Percentiles rank a stretch among this genome's conserved stretches.
phyloP scores from a whole-genome alignment of 2,113 vertebrate species.

The Pyxicephalus adspersus region DNA sequence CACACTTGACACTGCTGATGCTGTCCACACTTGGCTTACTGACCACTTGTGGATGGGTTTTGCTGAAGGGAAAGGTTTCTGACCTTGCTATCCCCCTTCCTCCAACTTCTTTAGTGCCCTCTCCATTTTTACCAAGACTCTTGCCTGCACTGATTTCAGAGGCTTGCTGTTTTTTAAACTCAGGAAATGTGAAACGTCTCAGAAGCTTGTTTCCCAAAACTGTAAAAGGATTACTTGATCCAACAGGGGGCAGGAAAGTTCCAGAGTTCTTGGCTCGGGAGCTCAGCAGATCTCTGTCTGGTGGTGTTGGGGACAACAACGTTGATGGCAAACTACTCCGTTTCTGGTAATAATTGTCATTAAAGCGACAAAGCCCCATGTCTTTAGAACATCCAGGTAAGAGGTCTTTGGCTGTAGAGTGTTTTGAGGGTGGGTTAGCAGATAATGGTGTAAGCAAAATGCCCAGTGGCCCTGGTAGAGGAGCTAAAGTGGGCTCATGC shows the following conservation, averaged over 20 bases:
- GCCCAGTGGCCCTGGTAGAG: slow-evolving; percentile 42
- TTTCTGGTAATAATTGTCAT: slow-evolving; percentile 72
- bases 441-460: slow-evolving; percentile 40
- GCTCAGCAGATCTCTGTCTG: slow-evolving; percentile 59
- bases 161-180: slow-evolving; percentile 62
- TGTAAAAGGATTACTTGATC: slow-evolving; percentile 58
- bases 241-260: slow-evolving; percentile 41
- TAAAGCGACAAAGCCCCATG: slow-evolving; percentile 59
- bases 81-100: slow-evolving; percentile 63
- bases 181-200: slow-evolving; percentile 70
- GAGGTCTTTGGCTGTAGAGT: slow-evolving; percentile 13
- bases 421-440: slow-evolving; percentile 17
- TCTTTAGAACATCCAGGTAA: slow-evolving; percentile 35
- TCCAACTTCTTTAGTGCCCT: neutral
- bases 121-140: neutral
- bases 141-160: slow-evolving; percentile 22
- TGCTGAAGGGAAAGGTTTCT: slow-evolving; percentile 66
- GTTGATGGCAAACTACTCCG: slow-evolving; percentile 70
- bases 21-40: slow-evolving; percentile 73
- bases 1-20: slow-evolving; percentile 75
- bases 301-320: slow-evolving; percentile 60
- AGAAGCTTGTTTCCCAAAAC: slow-evolving; percentile 67
- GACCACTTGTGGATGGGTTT: slow-evolving; percentile 66
- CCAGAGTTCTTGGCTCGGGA: slow-evolving; percentile 55
- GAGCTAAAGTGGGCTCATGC: slow-evolving; percentile 9